Conservation (phyloP, 35 echinoderm and acorn worm genomes). For the Ophiothrix spiculata region DNA sequence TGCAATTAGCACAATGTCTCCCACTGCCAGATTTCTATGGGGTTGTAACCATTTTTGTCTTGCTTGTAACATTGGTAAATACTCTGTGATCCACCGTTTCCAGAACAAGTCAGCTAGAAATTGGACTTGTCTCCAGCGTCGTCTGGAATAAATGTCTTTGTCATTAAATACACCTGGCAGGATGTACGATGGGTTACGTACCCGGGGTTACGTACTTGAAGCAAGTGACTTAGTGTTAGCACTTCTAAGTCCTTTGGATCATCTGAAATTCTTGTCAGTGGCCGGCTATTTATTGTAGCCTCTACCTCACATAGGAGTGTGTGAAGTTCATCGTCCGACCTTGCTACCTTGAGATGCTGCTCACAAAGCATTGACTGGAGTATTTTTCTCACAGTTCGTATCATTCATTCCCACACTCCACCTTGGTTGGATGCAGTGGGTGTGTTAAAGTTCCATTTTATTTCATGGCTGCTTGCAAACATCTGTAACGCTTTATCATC, state of each 20-base stretch:
- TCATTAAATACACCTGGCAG: constrained; percentile 17
- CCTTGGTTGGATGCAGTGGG: constrained; percentile 30
- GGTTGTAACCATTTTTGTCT: constrained; percentile 29
- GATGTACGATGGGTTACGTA: too few relatives aligned
- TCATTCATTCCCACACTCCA: constrained; percentile 11
- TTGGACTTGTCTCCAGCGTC: constrained; percentile 45
- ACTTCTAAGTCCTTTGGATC: constrained; percentile 28
- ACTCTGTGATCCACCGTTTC: constrained; percentile 34
- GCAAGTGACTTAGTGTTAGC: background rate
- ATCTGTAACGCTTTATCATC: background rate
- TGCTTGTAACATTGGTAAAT: constrained; percentile 37
- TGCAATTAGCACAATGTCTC: constrained; percentile 47
- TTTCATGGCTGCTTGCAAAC: background rate
- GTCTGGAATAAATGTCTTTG: constrained; percentile 9
- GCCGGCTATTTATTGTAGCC: constrained; percentile 42
- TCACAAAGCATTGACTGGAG: constrained; percentile 12
- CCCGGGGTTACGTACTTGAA: constrained; percentile 22
- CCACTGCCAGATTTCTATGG: constrained; percentile 17
- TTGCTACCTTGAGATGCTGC: constrained; percentile 18
- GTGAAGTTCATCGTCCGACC: constrained; percentile 28
- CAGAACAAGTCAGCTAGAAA: constrained; percentile 47
- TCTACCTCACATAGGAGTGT: constrained; percentile 42
- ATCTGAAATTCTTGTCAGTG: constrained; percentile 25
- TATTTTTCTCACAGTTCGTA: constrained; percentile 5
- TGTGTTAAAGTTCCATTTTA: constrained; percentile 21